Percentiles rank a stretch among this genome's conserved stretches.
phyloP scores from a whole-genome alignment of 1,140 invertebrate genomes.

The Zaprionus vittiger region DNA sequence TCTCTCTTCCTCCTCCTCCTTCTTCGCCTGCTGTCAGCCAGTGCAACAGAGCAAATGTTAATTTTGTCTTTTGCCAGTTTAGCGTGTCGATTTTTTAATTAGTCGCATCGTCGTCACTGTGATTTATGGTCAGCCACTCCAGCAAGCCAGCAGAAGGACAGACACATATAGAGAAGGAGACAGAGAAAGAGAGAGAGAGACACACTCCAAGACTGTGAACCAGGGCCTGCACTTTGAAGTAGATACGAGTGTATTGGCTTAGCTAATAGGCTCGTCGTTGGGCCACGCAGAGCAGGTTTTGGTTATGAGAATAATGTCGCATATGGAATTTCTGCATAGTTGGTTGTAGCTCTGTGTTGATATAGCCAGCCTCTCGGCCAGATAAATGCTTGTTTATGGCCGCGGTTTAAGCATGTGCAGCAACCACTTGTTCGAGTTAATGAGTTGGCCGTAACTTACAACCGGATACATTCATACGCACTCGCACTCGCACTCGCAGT shows the following conservation, averaged over 20 bases:
- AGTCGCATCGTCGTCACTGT: conserved; percentile 80
- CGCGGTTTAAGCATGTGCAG: conserved; percentile 44
- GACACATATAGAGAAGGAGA: conserved; percentile 8
- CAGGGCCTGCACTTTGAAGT: conserved; percentile 65
- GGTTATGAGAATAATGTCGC: conserved; percentile 78
- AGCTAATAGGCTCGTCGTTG: conserved; percentile 72
- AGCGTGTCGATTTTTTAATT: conserved; percentile 83
- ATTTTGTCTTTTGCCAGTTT: conserved; percentile 81
- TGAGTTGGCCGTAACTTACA: conserved; percentile 60
- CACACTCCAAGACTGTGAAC: conserved; percentile 11
- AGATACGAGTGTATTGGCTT: conserved; percentile 63
- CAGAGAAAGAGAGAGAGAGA: conserved; percentile 18
- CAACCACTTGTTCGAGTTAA: conserved; percentile 54
- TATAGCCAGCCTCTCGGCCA: conserved; percentile 51
- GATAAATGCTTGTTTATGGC: conserved; percentile 58
- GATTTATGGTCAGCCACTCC: conserved; percentile 68
- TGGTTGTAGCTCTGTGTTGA: conserved; percentile 40
- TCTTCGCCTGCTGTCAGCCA: conserved; percentile 19
- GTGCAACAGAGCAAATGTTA: conserved; percentile 67
- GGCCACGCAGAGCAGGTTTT: conserved; percentile 21
- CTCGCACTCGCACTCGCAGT: not conserved
- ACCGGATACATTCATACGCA: conserved; percentile 9
- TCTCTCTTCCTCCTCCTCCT: not conserved
- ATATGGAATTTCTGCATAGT: conserved; percentile 77
- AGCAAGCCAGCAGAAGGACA: conserved; percentile 29